phyloP scores from a whole-genome alignment of 2,113 vertebrate species.

The Cygnus buccinator region DNA sequence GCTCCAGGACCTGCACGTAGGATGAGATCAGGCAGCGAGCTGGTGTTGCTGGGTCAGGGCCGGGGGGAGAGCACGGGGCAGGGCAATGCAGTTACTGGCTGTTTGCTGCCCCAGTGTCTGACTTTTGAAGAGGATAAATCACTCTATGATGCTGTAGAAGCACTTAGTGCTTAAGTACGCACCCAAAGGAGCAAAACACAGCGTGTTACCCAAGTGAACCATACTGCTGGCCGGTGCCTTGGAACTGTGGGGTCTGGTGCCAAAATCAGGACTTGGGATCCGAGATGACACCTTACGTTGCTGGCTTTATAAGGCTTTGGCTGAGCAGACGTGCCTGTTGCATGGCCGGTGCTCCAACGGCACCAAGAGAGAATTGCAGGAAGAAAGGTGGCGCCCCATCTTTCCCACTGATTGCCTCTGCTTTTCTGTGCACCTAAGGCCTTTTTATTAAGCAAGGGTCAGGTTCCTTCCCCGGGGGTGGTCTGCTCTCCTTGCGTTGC shows the following conservation, averaged over 20 bases:
- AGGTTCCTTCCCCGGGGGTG: neutral
- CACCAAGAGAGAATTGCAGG: rapidly evolving
- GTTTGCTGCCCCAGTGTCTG: rapidly evolving
- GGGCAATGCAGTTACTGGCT: rapidly evolving
- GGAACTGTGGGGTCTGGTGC: neutral
- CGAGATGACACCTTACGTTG: neutral
- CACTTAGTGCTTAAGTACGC: rapidly evolving
- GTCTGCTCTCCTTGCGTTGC: neutral
- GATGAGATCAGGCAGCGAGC: constrained; percentile 1
- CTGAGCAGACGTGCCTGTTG: neutral
- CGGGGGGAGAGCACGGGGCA: rapidly evolving
- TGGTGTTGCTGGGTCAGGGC: neutral
- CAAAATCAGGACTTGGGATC: neutral
- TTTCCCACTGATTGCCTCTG: neutral
- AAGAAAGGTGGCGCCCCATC: neutral
- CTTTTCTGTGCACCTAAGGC: neutral
- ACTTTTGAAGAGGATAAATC: neutral
- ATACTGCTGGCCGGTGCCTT: rapidly evolving
- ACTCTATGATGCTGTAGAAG: neutral
- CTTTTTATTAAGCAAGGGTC: neutral
- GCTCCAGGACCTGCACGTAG: neutral
- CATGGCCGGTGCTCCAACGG: neutral
- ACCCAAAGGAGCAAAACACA: rapidly evolving
- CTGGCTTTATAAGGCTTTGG: neutral
- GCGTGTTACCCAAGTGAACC: rapidly evolving